These are phyloP conservation scores for Streptopelia turtur DNA, from an alignment of 2,797 vertebrate species.

Conservation along the genomic window DNA sequence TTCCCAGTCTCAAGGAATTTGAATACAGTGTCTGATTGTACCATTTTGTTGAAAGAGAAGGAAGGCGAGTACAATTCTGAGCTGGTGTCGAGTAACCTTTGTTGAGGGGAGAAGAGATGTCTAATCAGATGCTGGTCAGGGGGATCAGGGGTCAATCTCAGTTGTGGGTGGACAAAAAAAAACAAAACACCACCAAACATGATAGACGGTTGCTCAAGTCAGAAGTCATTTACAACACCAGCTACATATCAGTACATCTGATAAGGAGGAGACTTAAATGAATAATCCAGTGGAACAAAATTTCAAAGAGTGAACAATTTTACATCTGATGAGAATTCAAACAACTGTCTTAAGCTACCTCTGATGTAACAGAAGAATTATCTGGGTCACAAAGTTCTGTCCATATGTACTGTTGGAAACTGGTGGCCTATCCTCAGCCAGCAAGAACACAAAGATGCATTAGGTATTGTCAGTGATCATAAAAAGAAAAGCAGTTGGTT, in stretches of 20 bases:
- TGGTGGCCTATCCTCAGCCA: fast-evolving
- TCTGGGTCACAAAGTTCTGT: neutral
- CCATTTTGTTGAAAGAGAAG: neutral
- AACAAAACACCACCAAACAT: neutral
- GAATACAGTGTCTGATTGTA: neutral
- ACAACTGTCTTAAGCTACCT: neutral
- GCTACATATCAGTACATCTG: neutral
- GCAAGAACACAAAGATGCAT: neutral
- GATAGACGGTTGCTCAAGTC: neutral
- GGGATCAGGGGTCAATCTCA: neutral
- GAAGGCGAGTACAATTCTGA: neutral
- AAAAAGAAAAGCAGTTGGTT: neutral
- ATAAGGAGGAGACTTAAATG: neutral
- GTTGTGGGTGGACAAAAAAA: neutral
- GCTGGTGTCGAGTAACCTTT: neutral
- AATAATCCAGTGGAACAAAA: neutral
- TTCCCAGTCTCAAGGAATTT: neutral
- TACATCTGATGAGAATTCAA: neutral
- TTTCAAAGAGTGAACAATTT: neutral
- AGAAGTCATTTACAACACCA: neutral
- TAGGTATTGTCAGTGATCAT: neutral
- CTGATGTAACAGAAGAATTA: neutral
- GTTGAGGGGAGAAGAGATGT: neutral
- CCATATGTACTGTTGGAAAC: neutral
- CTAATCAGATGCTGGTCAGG: neutral